Percentiles rank a stretch among this genome's conserved stretches.
Evolutionary conservation across 2,113 vertebrate genomes (phyloP).

Genomic region (Rana temporaria): DNA sequence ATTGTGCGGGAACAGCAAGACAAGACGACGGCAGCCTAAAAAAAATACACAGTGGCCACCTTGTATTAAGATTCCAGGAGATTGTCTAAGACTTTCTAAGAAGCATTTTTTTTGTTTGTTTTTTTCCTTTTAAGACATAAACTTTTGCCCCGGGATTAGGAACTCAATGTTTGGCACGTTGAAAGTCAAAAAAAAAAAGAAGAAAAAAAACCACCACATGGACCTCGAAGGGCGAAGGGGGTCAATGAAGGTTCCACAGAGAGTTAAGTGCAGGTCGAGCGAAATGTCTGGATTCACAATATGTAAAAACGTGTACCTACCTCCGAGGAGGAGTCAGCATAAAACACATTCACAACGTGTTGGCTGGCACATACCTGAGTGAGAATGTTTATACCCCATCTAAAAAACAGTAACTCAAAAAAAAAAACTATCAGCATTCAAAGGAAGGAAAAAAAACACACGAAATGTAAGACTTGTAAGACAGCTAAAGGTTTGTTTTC

Average conservation of each 20-base stretch:
- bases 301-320: conserved; percentile 80
- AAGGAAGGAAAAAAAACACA: conserved; percentile 75
- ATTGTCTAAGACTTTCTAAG: conserved; percentile 85
- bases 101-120: conserved; percentile 77
- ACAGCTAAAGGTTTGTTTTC: conserved; percentile 87
- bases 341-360: conserved; percentile 99
- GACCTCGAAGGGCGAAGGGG: conserved; percentile 46
- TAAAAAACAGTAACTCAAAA: conserved; percentile 83
- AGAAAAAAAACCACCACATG: no score
- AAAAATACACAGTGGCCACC: neutral
- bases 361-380: conserved; percentile 99
- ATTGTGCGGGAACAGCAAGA: conserved; percentile 53
- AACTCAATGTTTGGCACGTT: conserved; percentile 92
- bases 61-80: neutral
- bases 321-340: conserved; percentile 89
- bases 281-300: conserved; percentile 78
- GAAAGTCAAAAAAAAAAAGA: conserved; percentile 63
- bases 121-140: conserved; percentile 89
- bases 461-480: conserved; percentile 88
- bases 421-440: conserved; percentile 87
- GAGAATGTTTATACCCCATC: conserved; percentile 95
- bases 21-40: neutral
- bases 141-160: conserved; percentile 69
- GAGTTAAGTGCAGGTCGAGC: conserved; percentile 72
- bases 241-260: conserved; percentile 71